phyloP scores from a whole-genome alignment of 2,797 vertebrate genomes.

The Phoebastria nigripes region DNA sequence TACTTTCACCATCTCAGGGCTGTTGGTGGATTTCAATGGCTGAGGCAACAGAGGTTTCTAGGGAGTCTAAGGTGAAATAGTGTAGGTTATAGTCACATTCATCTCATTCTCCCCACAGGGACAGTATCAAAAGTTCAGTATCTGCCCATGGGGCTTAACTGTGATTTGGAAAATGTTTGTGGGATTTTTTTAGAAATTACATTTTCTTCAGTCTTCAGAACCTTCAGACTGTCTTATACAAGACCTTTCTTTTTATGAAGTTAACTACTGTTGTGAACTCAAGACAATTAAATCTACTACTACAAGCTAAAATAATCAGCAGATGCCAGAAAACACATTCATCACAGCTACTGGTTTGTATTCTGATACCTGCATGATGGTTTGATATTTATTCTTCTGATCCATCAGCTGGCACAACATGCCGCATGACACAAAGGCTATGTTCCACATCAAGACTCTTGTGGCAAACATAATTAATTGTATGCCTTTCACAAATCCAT shows the following conservation, averaged over 20 bases:
- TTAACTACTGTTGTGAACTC: neutral
- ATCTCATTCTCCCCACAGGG: neutral
- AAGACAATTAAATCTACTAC: neutral
- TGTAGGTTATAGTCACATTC: neutral
- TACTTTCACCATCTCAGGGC: neutral
- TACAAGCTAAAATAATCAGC: neutral
- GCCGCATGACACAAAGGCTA: neutral
- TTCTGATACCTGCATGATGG: neutral
- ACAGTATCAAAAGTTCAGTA: neutral
- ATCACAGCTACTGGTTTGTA: neutral
- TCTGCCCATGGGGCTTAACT: neutral
- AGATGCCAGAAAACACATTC: neutral
- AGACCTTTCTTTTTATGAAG: neutral
- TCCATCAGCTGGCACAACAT: neutral
- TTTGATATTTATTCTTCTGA: neutral
- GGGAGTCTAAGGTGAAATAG: neutral
- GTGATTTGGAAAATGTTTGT: neutral
- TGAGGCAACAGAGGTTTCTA: neutral
- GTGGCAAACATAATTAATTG: neutral
- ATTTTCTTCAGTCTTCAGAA: conserved; percentile 14
- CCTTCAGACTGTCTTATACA: neutral
- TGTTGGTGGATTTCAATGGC: neutral
- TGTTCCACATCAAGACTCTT: neutral
- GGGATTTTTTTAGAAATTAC: neutral
- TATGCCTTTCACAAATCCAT: neutral